Evolutionary conservation across 2,797 vertebrate genomes (phyloP), one percentile per base, ranked within the genome.

Genomic region (Alauda arvensis): DNA sequence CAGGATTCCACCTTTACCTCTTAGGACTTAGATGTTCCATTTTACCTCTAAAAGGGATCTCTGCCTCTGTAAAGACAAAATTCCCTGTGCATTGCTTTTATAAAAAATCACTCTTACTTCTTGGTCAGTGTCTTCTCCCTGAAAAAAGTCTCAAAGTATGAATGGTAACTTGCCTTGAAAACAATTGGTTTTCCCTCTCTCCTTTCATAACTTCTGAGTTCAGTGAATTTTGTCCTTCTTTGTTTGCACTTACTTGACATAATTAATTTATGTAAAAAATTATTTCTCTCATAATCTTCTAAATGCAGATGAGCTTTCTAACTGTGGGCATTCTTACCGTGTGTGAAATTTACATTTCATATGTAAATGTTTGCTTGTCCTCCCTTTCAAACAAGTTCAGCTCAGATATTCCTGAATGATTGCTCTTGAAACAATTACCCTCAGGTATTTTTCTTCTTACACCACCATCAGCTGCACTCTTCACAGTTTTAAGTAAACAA

Each of bases 361-460:
- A 42, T 40, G 57, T 71, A 92, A 94, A 89, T 85, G 55, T 90
- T 93, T 93, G 56, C n/a, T 88, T 39, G 71, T 67, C 56, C n/a
- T 76, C 13, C 48, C 34, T 92, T 85, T 85, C 71, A 84, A 71
- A 81, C 19, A 71, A 51, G 16, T 65, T 83, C n/a, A 8, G n/a
- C 85, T 88, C 55, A 61, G 59, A 72, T 70, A 88, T 70, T 88
- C 37, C 59, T 4, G 4, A 63, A 63, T n/a, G 17, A 90, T 12
- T 82, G 70, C 56, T 85, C 83, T 51, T 60, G 62, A 85, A 93
- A 94, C 56, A 79, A 71, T 29, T 59, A 29, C 53, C 28, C 74
- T 43, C 16, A 42, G n/a, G 37, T 85, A 26, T 77, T 81, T 92
- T 72, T 45, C 45, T 72, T 69, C 48, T 80, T 89, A 57, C 31